phyloP scores from a whole-genome alignment of 2,113 vertebrate species.

The Dromas ardeola region DNA sequence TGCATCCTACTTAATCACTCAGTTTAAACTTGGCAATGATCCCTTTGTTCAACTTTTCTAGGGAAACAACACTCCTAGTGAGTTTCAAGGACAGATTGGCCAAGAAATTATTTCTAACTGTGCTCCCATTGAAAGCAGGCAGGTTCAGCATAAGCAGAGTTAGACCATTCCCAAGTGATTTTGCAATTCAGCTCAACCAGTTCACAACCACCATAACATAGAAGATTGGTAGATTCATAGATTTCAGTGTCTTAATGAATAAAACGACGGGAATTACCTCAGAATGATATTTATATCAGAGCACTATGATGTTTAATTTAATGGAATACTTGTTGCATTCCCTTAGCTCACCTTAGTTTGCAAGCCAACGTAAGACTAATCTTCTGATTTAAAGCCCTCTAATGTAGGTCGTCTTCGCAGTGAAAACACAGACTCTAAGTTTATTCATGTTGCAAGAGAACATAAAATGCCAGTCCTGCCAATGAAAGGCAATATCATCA shows the following conservation, averaged over 20 bases:
- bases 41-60: not conserved
- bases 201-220: not conserved
- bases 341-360: not conserved
- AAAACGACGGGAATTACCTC: not conserved
- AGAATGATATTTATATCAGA: not conserved
- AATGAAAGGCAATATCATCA: not conserved
- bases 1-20: not conserved
- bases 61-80: not conserved
- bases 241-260: not conserved
- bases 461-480: not conserved
- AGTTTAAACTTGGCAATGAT: not conserved
- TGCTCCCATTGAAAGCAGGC: not conserved
- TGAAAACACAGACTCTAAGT: not conserved
- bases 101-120: not conserved
- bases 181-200: not conserved
- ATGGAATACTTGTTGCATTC: not conserved
- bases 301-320: not conserved
- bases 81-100: not conserved
- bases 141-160: not conserved
- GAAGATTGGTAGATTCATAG: not conserved
- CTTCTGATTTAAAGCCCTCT: slow-evolving; percentile 1
- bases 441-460: not conserved
- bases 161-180: not conserved
- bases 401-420: not conserved
- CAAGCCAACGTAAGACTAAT: not conserved